These are phyloP conservation scores for Vanessa atalanta DNA, from an alignment of 1,140 invertebrate genomes.

Conservation along the genomic window DNA sequence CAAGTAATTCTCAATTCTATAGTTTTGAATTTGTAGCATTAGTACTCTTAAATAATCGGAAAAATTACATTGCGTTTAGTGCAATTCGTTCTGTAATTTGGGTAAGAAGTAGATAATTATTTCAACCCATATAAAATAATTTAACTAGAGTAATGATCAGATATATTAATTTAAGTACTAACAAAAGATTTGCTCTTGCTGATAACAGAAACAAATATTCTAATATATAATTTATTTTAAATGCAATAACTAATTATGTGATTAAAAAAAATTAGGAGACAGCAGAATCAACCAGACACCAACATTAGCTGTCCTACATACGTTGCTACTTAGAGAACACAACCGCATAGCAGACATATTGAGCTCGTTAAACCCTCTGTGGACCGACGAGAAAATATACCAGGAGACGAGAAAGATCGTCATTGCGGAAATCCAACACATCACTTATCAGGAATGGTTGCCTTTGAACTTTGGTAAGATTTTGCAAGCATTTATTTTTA, in stretches of 20 bases:
- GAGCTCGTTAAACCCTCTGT: constrained; percentile 82
- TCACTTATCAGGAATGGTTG: constrained; percentile 86
- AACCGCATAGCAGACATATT: constrained; percentile 88
- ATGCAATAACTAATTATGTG: neutral
- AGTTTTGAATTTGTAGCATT: neutral
- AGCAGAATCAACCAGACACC: constrained; percentile 87
- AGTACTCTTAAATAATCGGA: too few species aligned
- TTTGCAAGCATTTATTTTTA: neutral
- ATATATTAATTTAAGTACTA: too few species aligned
- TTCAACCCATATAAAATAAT: too few species aligned
- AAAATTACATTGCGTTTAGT: too few species aligned
- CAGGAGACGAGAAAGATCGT: constrained; percentile 90
- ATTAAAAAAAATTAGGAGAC: constrained; percentile 81
- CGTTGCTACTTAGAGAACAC: constrained; percentile 82
- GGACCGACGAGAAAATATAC: constrained; percentile 88
- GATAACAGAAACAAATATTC: too few species aligned
- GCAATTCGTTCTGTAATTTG: neutral
- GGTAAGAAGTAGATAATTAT: neutral
- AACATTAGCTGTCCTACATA: constrained; percentile 84
- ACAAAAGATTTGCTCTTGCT: too few species aligned
- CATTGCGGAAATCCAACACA: constrained; percentile 90
- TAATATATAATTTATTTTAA: neutral
- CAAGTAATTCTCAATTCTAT: neutral
- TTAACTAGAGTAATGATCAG: too few species aligned
- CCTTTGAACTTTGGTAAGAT: constrained; percentile 82